Percentiles rank a stretch among this genome's conserved stretches.
Evolutionary conservation across 2,888 invertebrate species (phyloP).

Genomic region (Oithona nana): DNA sequence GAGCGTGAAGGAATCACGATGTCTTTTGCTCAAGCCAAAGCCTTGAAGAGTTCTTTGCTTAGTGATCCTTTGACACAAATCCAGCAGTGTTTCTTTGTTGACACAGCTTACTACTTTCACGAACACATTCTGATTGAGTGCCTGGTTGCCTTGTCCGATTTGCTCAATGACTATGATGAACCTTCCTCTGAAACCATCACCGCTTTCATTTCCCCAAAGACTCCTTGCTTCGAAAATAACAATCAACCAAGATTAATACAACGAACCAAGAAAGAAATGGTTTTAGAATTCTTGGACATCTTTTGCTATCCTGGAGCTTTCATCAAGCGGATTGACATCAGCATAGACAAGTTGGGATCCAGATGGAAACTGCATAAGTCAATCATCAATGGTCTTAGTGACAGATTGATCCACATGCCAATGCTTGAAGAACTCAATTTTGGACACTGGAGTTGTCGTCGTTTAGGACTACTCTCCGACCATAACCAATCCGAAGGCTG

Average conservation of each 20-base stretch:
- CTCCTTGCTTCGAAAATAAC: not conserved
- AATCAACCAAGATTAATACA: not conserved
- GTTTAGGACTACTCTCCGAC: not conserved
- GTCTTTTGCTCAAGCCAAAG: not conserved
- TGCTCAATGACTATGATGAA: not conserved
- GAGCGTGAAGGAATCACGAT: not conserved
- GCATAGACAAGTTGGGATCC: not conserved
- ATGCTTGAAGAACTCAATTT: slow-evolving; percentile 4
- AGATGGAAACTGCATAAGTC: not conserved
- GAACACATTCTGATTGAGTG: not conserved
- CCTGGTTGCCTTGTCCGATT: not conserved
- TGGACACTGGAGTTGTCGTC: slow-evolving; percentile 5
- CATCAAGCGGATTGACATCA: not conserved
- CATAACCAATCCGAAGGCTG: slow-evolving; percentile 9
- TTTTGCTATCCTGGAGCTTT: not conserved
- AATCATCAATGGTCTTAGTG: not conserved
- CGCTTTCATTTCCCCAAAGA: no score
- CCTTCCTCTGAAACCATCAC: not conserved
- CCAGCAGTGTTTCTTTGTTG: not conserved
- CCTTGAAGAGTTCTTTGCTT: not conserved
- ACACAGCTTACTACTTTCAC: not conserved
- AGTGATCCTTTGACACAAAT: not conserved
- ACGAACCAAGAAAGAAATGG: not conserved
- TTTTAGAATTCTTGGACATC: not conserved
- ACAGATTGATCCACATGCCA: not conserved